phyloP scores from a whole-genome alignment of 2,797 vertebrate genomes.

The Florisuga fusca region DNA sequence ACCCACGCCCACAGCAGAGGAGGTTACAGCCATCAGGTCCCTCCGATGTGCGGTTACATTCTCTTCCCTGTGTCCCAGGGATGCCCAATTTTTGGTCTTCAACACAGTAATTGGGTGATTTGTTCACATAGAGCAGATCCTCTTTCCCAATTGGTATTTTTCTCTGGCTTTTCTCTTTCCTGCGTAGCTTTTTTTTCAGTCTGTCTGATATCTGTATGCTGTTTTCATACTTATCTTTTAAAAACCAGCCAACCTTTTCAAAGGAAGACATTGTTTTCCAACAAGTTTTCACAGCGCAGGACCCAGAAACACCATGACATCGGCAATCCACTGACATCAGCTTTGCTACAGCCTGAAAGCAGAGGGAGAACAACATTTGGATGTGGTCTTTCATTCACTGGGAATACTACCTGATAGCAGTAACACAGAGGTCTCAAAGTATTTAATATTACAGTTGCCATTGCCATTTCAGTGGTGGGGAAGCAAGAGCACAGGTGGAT shows the following conservation, averaged over 20 bases:
- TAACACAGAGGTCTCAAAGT: neutral
- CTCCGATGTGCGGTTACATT: slow-evolving; percentile 89
- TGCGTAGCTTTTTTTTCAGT: slow-evolving; percentile 83
- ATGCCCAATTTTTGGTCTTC: slow-evolving; percentile 88
- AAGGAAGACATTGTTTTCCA: slow-evolving; percentile 95
- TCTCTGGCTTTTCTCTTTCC: slow-evolving; percentile 85
- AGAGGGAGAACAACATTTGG: slow-evolving; percentile 39
- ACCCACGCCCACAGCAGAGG: slow-evolving; percentile 95
- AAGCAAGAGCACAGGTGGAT: neutral
- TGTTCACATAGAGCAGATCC: slow-evolving; percentile 90
- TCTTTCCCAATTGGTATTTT: slow-evolving; percentile 81
- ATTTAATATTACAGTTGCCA: neutral
- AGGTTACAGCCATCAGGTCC: slow-evolving; percentile 91
- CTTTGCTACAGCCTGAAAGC: slow-evolving; percentile 88
- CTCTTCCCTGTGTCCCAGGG: slow-evolving; percentile 90
- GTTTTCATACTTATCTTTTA: slow-evolving; percentile 94
- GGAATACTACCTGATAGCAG: neutral
- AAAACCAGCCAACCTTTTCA: slow-evolving; percentile 86
- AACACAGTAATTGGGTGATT: slow-evolving; percentile 96
- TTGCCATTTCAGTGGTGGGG: neutral
- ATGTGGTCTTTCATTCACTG: neutral
- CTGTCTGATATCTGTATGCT: slow-evolving; percentile 90
- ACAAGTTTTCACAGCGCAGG: slow-evolving; percentile 96
- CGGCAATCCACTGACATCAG: slow-evolving; percentile 94
- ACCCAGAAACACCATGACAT: slow-evolving; percentile 96